Conservation (phyloP, 2,113 vertebrate species). For the Nibea albiflora region DNA sequence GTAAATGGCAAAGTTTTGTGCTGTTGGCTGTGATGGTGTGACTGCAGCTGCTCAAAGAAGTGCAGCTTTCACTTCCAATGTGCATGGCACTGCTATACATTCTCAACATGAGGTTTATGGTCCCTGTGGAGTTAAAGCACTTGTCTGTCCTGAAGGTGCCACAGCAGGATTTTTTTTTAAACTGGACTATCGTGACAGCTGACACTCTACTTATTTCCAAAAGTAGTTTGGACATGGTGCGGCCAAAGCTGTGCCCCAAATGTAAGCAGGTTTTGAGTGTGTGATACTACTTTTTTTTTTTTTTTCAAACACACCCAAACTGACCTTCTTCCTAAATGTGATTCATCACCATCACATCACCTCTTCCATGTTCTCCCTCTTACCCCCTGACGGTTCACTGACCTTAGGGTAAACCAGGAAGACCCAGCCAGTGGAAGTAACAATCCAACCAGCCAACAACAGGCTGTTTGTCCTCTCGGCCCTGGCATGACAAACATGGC, state of each 20-base stretch:
- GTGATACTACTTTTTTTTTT: background rate
- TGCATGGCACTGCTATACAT: background rate
- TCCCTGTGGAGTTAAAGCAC: slow-evolving; percentile 4
- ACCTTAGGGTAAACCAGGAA: slow-evolving; percentile 26
- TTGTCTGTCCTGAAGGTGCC: background rate
- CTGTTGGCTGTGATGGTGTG: background rate
- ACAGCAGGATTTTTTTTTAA: background rate
- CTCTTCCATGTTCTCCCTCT: background rate
- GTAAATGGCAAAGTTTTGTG: background rate
- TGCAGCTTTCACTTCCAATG: background rate
- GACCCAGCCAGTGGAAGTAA: slow-evolving; percentile 15
- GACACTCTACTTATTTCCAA: background rate
- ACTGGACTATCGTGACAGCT: background rate
- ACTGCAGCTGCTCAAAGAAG: background rate
- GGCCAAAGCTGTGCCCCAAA: background rate
- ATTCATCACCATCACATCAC: background rate
- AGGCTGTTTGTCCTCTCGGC: slow-evolving; percentile 37
- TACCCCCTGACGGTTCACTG: background rate
- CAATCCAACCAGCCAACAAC: slow-evolving; percentile 32
- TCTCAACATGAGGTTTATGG: background rate
- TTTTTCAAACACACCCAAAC: too few relatives aligned
- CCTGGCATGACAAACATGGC: slow-evolving; percentile 39
- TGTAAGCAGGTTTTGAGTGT: background rate
- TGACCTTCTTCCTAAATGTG: background rate
- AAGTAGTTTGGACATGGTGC: background rate